Evolutionary conservation across 2,888 invertebrate species (phyloP).

Genomic region (Harpagoxenus sublaevis): DNA sequence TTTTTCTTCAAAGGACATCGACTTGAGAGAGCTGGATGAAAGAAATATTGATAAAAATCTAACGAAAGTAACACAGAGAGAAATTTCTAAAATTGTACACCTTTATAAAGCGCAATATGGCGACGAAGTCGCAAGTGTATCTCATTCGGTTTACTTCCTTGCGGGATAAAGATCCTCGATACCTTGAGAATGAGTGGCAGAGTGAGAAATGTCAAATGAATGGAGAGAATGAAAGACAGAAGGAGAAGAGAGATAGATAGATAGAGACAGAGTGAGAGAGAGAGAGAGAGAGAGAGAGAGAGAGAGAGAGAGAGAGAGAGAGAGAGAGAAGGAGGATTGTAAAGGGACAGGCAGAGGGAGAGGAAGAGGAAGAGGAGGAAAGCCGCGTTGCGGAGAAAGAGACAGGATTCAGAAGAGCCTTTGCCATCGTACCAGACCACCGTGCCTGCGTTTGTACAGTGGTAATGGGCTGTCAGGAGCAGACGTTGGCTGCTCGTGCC

Average conservation of each 20-base stretch:
- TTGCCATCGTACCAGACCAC: constrained; percentile 73
- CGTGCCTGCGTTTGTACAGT: constrained; percentile 82
- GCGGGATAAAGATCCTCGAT: background rate
- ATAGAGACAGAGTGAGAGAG: background rate
- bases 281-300: background rate
- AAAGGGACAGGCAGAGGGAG: background rate
- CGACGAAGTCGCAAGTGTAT: background rate
- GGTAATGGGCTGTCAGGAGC: constrained; percentile 86
- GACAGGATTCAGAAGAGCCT: constrained; percentile 65
- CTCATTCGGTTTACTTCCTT: constrained; percentile 24
- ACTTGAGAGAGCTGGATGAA: background rate
- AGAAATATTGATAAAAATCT: background rate
- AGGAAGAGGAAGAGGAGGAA: constrained; percentile 41
- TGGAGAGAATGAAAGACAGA: constrained; percentile 10
- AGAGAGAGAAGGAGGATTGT: constrained; percentile 18
- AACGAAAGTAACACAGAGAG: background rate
- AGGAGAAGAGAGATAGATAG: constrained; percentile 14
- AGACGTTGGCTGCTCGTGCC: constrained; percentile 82
- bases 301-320: background rate
- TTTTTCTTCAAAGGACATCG: background rate
- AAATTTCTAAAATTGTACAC: background rate
- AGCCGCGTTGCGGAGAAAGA: constrained; percentile 57
- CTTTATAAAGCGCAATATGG: background rate
- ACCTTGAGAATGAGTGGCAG: background rate
- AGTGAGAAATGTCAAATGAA: background rate